Percentiles rank a stretch among this genome's conserved stretches.
Evolutionary conservation across 2,888 invertebrate species (phyloP).

Genomic region (Cyclophora albipunctata): DNA sequence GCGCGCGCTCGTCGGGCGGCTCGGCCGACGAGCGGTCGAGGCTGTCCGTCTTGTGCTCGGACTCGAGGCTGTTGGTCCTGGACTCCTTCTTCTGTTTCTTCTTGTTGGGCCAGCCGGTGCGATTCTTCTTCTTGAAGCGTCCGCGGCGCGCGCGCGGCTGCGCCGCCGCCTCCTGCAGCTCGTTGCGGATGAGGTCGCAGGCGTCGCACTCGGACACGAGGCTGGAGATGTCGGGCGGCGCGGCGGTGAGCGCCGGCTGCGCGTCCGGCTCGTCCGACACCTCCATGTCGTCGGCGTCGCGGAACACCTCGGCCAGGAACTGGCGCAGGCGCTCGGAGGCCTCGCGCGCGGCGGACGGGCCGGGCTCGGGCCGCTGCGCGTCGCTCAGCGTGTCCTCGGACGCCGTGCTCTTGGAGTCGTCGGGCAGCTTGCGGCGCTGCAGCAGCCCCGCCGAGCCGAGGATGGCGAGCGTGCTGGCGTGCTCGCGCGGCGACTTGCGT

Average conservation of each 20-base stretch:
- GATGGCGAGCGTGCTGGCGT: constrained; percentile 90
- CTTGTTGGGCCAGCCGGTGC: constrained; percentile 87
- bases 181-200: constrained; percentile 58
- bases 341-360: constrained; percentile 46
- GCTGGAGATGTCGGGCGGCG: constrained; percentile 60
- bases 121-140: constrained; percentile 81
- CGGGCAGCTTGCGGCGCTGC: constrained; percentile 65
- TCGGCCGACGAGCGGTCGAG: constrained; percentile 50
- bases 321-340: constrained; percentile 57
- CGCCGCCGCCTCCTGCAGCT: constrained; percentile 41
- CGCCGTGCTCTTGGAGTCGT: constrained; percentile 62
- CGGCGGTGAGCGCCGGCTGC: constrained; percentile 43
- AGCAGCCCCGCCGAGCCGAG: constrained; percentile 78
- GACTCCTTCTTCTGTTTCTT: constrained; percentile 56
- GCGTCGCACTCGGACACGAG: constrained; percentile 61
- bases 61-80: constrained; percentile 41
- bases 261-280: constrained; percentile 56
- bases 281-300: constrained; percentile 62
- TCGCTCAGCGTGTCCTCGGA: constrained; percentile 64
- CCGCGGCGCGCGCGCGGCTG: constrained; percentile 52
- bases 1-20: constrained; percentile 47
- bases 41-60: constrained; percentile 40
- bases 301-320: constrained; percentile 62
- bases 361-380: constrained; percentile 44
- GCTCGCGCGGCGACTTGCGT: constrained; percentile 89